Evolutionary conservation across 2,797 vertebrate species (phyloP), one percentile per base, ranked within the genome.

Genomic region (Gadopsis marmoratus): DNA sequence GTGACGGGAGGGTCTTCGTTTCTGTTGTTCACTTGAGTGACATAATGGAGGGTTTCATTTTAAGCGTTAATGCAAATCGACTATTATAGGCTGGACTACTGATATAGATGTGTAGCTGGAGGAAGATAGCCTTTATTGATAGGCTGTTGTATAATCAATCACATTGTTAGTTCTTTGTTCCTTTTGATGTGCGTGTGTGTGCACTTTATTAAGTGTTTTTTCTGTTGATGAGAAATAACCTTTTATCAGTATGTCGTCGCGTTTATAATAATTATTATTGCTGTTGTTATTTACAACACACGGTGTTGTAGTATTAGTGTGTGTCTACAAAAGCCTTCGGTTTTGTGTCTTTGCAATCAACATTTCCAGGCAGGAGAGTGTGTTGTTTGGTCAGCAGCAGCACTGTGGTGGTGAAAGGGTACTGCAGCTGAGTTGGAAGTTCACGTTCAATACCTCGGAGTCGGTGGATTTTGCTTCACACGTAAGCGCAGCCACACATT

Each of bases 391-490:
- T 78, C 64, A 69, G 41, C 75, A 59, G 37, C 37, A 39, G 55
- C 51, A 37, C 13, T 41, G 75, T 78, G 83, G 81, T 72, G 59
- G 71, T 63, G 48, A 82, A 56, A 70, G 19, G 64, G 53, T 77
- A 89, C 77, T 88, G 87, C 89, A 91, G 66, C 59, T 39, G 7
- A 26, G 56, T 31, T 67, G 39, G 31, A 82, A 77, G 51, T 88
- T 88, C 58, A 81, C 55, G 55, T 83, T 76, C 77, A 78, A 45
- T 35, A 35, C 51, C 74, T 84, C 72, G 77, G 6, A 76, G 76
- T 82, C 74, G 41, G 64, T 68, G 62, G n/a, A 53, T 61, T 55
- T 56, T 60, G 14, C 26, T 23, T 59, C 10, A 29, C 67, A 12
- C 51, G 2, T 19, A 39, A 67, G 9, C 23, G 2, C 12, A 35